Base-by-base conservation (phyloP, 1,140 invertebrate genomes). In the Lordiphosa clarofinis region DNA sequence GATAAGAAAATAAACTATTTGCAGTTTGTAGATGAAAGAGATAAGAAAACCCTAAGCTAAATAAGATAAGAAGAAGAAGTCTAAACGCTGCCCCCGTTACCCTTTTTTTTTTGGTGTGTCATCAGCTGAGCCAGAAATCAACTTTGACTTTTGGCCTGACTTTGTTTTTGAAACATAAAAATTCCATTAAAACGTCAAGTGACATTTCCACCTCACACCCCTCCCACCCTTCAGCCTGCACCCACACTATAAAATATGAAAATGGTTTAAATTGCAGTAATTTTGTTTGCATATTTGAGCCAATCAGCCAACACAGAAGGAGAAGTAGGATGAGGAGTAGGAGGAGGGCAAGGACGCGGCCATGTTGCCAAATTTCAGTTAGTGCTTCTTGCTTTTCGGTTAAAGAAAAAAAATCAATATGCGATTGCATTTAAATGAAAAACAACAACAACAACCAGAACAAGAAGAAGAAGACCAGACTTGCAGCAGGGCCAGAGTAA, bases 121-220 rank as follows among this genome's bases (percentile, higher is more conserved):
- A 15, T 15, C 15, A 1, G 3, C 1, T 3, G 1, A 3, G 3
- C 1, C 15, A 15, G 19, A 19, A 19, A 19, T 19, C 19, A 68
- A 68, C 65, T 60, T 47, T 54, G 44, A 60, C 49, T 60, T 66
- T 55, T 60, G 47, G 19, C 42, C 24, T 44, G 39, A 10, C 31
- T 37, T 21, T 10, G 13, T 56, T 33, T 42, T 46, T 4, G 11
- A 58, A 74, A 72, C 76, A 81, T 72, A 69, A 50, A 72, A 82
- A 69, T 82, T 72, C 72, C 72, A 81, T 81, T 81, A 82, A 81
- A 81, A 74, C 75, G 63, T 67, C 71, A 81, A 81, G 59, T 81
- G 62, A 72, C 70, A 63, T 64, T 69, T 55, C 11, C 19, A 19
- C 1, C 19, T 19, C 19, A 1, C 15, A 3, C 15, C 15, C 1